Percentiles rank a stretch among this genome's conserved stretches.
Evolutionary conservation across 2,888 invertebrate species (phyloP).

Genomic region (Scelioninae gen. 2): DNA sequence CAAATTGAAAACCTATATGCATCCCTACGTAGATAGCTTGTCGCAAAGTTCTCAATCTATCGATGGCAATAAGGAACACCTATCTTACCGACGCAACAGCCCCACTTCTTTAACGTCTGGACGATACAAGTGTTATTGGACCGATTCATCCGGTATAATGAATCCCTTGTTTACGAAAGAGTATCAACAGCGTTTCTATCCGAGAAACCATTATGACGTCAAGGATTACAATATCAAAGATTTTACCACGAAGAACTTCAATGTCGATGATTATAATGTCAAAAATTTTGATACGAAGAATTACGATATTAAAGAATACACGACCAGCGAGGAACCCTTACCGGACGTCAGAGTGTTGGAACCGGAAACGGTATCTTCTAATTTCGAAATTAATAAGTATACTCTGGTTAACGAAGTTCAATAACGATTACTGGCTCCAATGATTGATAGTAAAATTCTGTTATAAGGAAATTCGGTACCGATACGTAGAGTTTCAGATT

Average conservation of each 20-base stretch:
- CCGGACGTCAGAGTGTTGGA: constrained; percentile 11
- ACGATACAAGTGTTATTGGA: constrained; percentile 48
- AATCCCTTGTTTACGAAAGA: constrained; percentile 29
- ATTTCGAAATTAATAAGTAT: constrained; percentile 19
- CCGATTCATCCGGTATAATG: constrained; percentile 18
- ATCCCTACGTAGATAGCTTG: constrained; percentile 9
- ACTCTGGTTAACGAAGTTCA: constrained; percentile 8
- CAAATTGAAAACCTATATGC: constrained; percentile 21
- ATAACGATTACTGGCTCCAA: no score
- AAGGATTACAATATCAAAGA: constrained; percentile 31
- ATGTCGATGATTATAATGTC: constrained; percentile 15
- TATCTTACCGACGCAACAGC: constrained; percentile 38
- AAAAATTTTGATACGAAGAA: constrained; percentile 10
- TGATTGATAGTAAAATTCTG: no score
- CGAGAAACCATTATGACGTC: constrained; percentile 19
- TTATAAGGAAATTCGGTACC: no score
- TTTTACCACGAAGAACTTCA: constrained; percentile 15
- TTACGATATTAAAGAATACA: constrained; percentile 6
- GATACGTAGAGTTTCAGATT: no score
- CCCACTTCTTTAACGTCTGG: constrained; percentile 20
- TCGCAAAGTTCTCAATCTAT: constrained; percentile 20
- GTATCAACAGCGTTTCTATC: constrained; percentile 23
- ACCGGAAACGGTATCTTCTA: constrained; percentile 2
- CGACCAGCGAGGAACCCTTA: constrained; percentile 5
- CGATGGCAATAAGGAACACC: constrained; percentile 34